A percentile compares a stretch with the other conserved stretches of the same genome.
These are phyloP conservation scores for Phthorimaea operculella DNA, from an alignment of 1,140 invertebrate species.

Conservation along the genomic window DNA sequence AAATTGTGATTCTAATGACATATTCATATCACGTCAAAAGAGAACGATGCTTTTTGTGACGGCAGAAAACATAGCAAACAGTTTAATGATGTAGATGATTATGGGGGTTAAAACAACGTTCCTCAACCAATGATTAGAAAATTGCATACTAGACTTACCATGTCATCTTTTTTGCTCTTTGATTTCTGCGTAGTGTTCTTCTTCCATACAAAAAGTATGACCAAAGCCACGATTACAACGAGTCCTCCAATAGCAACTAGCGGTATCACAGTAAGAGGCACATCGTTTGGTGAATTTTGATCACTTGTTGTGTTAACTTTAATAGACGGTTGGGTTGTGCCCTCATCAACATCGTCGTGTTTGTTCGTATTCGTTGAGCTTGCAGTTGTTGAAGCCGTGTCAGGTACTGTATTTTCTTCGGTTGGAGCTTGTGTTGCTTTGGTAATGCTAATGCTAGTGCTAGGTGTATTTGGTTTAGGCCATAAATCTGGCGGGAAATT, in stretches of 20 bases:
- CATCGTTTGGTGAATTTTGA: conserved; percentile 31
- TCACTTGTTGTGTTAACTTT: conserved; percentile 11
- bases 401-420: conserved; percentile 43
- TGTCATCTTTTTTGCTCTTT: conserved; percentile 54
- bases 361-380: conserved; percentile 21
- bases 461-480: conserved; percentile 25
- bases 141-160: conserved; percentile 37
- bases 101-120: too few species aligned
- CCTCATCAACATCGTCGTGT: conserved; percentile 23
- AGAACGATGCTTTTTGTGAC: too few species aligned
- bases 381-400: conserved; percentile 31
- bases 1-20: too few species aligned
- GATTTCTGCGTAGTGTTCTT: conserved; percentile 38
- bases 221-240: conserved; percentile 49
- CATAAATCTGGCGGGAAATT: too few species aligned
- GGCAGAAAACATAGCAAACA: too few species aligned
- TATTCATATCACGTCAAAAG: too few species aligned
- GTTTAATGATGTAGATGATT: too few species aligned
- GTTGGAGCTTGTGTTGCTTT: conserved; percentile 34
- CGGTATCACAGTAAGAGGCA: conserved; percentile 48
- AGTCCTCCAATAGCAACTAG: conserved; percentile 48
- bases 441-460: conserved; percentile 40
- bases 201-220: conserved; percentile 53
- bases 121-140: too few species aligned
- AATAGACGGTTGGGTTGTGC: conserved; percentile 21